Conservation (phyloP, 2,113 vertebrate genomes). For the Mungos mungo region DNA sequence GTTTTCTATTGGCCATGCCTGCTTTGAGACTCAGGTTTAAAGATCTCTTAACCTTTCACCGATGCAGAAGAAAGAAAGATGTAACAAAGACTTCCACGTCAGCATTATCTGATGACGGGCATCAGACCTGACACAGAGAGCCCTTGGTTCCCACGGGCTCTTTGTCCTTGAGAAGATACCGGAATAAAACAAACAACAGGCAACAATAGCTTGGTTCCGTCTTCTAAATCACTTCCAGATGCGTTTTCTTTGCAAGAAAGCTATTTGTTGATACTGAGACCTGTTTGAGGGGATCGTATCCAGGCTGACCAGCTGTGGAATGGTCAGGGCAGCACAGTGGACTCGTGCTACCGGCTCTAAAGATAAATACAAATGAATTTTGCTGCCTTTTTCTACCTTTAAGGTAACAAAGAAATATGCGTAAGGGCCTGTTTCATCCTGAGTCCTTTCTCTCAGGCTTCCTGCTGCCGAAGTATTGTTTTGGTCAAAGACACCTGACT, state of each 20-base stretch:
- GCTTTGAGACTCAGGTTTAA: neutral
- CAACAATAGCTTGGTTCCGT: neutral
- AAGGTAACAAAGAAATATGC: neutral
- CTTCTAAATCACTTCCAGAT: neutral
- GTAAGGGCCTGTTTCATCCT: neutral
- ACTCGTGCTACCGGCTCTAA: neutral
- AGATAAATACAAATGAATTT: neutral
- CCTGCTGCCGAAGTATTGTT: rapidly evolving
- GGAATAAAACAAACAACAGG: neutral
- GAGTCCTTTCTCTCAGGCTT: rapidly evolving
- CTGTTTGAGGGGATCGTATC: rapidly evolving
- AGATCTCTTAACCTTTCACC: neutral
- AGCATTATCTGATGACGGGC: neutral
- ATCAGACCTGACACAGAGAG: neutral
- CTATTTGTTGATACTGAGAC: neutral
- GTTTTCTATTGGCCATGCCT: neutral
- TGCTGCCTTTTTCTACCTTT: neutral
- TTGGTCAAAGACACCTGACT: neutral
- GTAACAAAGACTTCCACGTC: rapidly evolving
- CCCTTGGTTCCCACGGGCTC: neutral
- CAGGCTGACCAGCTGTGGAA: no score
- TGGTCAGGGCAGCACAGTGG: neutral
- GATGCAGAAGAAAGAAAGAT: neutral
- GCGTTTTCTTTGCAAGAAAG: neutral
- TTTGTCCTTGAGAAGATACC: neutral